Conservation (phyloP, 2,797 vertebrate genomes). For the Saguinus oedipus region DNA sequence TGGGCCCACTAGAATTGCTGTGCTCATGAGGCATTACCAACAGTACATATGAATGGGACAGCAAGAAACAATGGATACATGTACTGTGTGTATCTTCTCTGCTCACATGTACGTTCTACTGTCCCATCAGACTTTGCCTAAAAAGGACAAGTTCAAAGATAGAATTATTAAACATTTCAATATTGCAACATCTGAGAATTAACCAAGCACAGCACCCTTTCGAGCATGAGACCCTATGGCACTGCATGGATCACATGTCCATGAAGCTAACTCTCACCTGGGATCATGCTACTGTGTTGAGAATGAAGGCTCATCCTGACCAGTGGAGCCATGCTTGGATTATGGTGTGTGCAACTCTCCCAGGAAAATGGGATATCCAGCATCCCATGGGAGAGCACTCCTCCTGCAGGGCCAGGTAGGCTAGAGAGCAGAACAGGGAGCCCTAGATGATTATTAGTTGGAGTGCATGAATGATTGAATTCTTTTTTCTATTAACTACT, state of each 20-base stretch:
- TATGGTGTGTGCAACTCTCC: not conserved
- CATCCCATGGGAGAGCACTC: not conserved
- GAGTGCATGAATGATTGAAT: not conserved
- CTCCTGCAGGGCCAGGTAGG: not conserved
- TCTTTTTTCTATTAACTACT: not conserved
- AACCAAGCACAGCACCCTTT: not conserved
- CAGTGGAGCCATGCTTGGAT: not conserved
- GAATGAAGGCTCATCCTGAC: not conserved
- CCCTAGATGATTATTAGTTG: not conserved
- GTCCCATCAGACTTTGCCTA: not conserved
- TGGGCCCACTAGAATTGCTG: rapidly evolving
- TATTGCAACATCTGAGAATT: not conserved
- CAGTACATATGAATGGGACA: not conserved
- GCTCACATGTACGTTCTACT: not conserved
- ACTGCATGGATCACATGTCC: rapidly evolving
- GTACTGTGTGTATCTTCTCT: not conserved
- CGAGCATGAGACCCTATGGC: not conserved
- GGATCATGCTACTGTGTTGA: not conserved
- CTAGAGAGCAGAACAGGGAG: not conserved
- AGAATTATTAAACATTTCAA: not conserved
- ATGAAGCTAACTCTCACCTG: not conserved
- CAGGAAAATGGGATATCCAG: not conserved
- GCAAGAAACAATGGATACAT: rapidly evolving
- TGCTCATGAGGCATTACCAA: not conserved
- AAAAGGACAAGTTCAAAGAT: not conserved